These are phyloP conservation scores for Synanthedon myopaeformis DNA, from an alignment of 2,888 invertebrate species.

Conservation along the genomic window DNA sequence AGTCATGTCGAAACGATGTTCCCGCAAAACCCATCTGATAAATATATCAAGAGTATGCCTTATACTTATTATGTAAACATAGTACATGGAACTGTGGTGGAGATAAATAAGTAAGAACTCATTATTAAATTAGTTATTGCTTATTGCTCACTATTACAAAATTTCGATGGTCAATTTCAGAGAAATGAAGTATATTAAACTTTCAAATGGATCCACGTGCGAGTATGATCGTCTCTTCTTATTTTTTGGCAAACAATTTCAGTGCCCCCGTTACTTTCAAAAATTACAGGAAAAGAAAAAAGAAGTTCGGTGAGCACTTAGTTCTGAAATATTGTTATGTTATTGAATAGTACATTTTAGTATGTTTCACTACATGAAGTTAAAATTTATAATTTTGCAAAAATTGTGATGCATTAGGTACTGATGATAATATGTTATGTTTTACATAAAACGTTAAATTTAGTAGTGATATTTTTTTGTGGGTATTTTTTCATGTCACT, in stretches of 20 bases:
- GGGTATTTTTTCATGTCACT: too few relatives aligned
- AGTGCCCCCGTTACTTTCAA: conserved; percentile 54
- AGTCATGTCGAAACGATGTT: conserved; percentile 53
- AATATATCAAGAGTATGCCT: conserved; percentile 67
- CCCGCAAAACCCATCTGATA: conserved; percentile 49
- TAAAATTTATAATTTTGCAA: too few relatives aligned
- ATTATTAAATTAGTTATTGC: background rate
- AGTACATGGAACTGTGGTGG: conserved; percentile 67
- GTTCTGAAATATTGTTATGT: too few relatives aligned
- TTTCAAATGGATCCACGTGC: conserved; percentile 43
- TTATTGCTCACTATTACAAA: too few relatives aligned
- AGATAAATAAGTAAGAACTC: conserved; percentile 62
- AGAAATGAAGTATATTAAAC: conserved; percentile 61
- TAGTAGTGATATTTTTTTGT: too few relatives aligned
- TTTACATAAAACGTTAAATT: too few relatives aligned
- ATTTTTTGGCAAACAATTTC: conserved; percentile 70
- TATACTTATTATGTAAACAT: conserved; percentile 76
- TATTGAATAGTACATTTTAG: too few relatives aligned
- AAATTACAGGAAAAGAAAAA: conserved; percentile 21
- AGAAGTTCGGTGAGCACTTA: conserved; percentile 10
- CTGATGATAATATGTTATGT: too few relatives aligned
- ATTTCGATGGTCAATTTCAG: conserved; percentile 26
- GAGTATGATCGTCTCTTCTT: conserved; percentile 69
- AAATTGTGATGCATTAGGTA: too few relatives aligned
- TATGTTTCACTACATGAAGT: too few relatives aligned